Evolutionary conservation across 2,888 invertebrate species (phyloP), one percentile per base, ranked within the genome.

Genomic region (Oscheius sp.): DNA sequence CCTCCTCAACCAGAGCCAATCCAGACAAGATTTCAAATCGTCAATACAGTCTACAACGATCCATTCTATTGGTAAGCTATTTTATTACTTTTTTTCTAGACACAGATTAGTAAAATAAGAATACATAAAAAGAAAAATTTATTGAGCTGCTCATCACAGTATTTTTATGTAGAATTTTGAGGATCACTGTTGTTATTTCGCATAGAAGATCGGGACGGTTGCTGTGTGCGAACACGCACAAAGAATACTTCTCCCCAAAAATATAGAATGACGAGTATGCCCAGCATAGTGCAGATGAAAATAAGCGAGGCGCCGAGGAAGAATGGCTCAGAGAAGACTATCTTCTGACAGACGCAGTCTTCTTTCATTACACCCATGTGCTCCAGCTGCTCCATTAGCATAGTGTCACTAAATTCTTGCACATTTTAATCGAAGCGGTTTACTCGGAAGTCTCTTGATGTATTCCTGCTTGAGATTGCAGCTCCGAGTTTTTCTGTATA

Each of bases 21-120:
- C 45, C 75, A 76, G n/a, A 79, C 77, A 23, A 74, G 81, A 21
- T 79, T 79, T 59, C 76, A 72, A 46, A 74, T 81, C 55, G 79
- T 79, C 59, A 79, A 79, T 49, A 77, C 78, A 18, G 75, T 79
- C 63, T 81, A 81, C 76, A 81, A 81, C 55, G 81, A 81, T 66
- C 81, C 81, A 13, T 81, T 81, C 73, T 70, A 77, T 64, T 81
- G 81, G 81, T 81, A 3, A 45, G 71, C 43, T 27, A 35, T 13
- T 6, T 23, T 66, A 45, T 64, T 18, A n/a, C n/a, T 53, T 55
- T 69, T 56, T 53, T 35, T 5, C 2, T 55, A 23, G 13, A n/a
- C 5, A 49, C 6, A 16, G 16, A 12, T 41, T 9, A 5, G 2
- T 23, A n/a, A 13, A 25, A 21, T 16, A 66, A 63, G 35, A 0